Evolutionary conservation across 2,888 invertebrate species (phyloP).

Genomic region (Frankliniella intonsa): DNA sequence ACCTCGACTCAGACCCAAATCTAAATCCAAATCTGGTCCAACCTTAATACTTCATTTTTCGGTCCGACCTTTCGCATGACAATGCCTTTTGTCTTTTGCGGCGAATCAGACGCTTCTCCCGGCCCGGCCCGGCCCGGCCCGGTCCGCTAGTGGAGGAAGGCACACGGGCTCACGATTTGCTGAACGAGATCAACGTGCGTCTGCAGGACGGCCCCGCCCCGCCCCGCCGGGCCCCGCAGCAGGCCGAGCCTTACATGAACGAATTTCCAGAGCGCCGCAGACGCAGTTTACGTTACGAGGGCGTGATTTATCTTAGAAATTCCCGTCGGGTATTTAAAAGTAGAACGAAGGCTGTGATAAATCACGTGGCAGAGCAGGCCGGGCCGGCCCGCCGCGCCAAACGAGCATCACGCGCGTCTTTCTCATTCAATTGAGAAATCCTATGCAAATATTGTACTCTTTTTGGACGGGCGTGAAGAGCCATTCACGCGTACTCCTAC

Average conservation of each 20-base stretch:
- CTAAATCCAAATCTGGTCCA: neutral
- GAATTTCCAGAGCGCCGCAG: neutral
- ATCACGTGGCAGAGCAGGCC: too few relatives aligned
- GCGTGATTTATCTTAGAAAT: too few relatives aligned
- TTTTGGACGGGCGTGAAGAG: too few relatives aligned
- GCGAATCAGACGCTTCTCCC: neutral
- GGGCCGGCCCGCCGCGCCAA: neutral
- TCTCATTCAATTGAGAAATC: too few relatives aligned
- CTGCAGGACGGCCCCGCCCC: neutral
- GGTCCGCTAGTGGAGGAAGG: neutral
- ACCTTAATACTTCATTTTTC: neutral
- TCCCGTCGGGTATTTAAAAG: neutral
- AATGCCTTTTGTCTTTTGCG: conserved; percentile 15
- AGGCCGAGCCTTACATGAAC: neutral
- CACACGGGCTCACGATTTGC: neutral
- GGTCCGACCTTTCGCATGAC: neutral
- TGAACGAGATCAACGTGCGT: neutral
- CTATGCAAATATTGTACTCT: too few relatives aligned
- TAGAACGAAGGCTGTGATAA: neutral
- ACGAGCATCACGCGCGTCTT: neutral
- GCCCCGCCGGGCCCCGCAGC: neutral
- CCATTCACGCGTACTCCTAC: too few relatives aligned
- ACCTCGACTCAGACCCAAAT: neutral
- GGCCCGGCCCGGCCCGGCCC: neutral
- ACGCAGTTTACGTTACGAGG: too few relatives aligned